Conservation (phyloP, 2,888 invertebrate genomes). For the Synanthedon andrenaeformis region DNA sequence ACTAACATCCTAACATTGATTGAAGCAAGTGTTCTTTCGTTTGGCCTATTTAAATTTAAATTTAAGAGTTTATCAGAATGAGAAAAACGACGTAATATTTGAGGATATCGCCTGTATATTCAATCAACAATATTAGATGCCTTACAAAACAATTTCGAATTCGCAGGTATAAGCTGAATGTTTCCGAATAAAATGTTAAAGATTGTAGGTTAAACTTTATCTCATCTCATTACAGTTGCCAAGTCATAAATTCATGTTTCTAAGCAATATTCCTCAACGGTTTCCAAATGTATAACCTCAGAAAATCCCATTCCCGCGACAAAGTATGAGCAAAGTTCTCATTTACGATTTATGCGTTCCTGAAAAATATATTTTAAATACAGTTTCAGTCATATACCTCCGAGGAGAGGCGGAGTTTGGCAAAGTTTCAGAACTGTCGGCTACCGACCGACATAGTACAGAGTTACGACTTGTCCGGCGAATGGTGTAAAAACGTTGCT, state of each 20-base stretch:
- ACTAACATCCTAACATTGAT: too few species aligned
- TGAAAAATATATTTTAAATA: slow-evolving; percentile 36
- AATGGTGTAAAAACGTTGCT: slow-evolving; percentile 10
- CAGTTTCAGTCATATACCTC: slow-evolving; percentile 24
- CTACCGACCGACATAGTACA: slow-evolving; percentile 15
- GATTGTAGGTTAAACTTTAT: neutral
- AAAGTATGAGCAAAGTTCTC: slow-evolving; percentile 22
- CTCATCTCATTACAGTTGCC: neutral
- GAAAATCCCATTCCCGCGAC: neutral
- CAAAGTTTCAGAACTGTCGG: slow-evolving; percentile 20
- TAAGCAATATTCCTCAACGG: neutral
- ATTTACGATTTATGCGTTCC: slow-evolving; percentile 30
- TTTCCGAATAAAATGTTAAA: too few species aligned
- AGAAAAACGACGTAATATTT: too few species aligned
- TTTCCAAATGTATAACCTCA: neutral
- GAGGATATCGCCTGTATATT: too few species aligned
- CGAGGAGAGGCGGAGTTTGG: slow-evolving; percentile 20
- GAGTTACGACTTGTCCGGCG: slow-evolving; percentile 1
- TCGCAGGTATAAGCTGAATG: too few species aligned
- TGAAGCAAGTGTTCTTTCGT: too few species aligned
- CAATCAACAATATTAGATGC: too few species aligned
- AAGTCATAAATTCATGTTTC: neutral
- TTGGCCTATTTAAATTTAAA: too few species aligned
- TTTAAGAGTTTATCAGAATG: too few species aligned
- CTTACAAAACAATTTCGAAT: too few species aligned